Conservation (phyloP, 2,797 vertebrate genomes). For the Lithobates pipiens region DNA sequence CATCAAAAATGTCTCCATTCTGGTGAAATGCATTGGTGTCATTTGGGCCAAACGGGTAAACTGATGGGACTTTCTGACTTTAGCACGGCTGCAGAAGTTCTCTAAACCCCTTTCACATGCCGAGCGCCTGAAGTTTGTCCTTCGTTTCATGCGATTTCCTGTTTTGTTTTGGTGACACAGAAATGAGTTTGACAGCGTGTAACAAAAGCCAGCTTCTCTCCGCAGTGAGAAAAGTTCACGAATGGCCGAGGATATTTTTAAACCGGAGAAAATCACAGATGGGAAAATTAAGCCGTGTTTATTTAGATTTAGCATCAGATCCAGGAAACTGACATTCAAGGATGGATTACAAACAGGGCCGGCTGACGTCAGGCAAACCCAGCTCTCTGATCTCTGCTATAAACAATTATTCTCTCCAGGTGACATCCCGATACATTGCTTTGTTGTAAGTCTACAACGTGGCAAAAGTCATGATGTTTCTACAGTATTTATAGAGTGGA, state of each 20-base stretch:
- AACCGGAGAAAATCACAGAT: background rate
- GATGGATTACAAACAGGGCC: background rate
- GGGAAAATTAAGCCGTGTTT: slow-evolving; percentile 32
- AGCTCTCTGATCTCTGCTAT: too few species aligned
- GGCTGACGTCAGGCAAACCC: background rate
- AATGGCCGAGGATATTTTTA: background rate
- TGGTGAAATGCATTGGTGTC: too few species aligned
- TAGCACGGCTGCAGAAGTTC: too few species aligned
- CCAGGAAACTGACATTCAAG: slow-evolving; percentile 35
- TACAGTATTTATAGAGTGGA: background rate
- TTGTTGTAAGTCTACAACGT: too few species aligned
- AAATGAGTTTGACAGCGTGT: background rate
- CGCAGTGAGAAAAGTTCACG: too few species aligned
- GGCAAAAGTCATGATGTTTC: too few species aligned
- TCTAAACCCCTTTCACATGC: too few species aligned
- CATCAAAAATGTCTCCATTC: too few species aligned
- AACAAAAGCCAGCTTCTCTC: too few species aligned
- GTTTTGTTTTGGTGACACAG: background rate
- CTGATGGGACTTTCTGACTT: too few species aligned
- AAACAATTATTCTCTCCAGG: background rate
- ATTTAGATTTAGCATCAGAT: slow-evolving; percentile 12
- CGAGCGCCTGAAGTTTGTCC: too few species aligned
- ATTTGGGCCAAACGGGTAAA: too few species aligned
- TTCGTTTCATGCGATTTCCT: background rate
- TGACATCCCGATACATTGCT: background rate